These are phyloP conservation scores for Macrosoma leucophasiata DNA, from an alignment of 2,888 invertebrate genomes.

Conservation along the genomic window DNA sequence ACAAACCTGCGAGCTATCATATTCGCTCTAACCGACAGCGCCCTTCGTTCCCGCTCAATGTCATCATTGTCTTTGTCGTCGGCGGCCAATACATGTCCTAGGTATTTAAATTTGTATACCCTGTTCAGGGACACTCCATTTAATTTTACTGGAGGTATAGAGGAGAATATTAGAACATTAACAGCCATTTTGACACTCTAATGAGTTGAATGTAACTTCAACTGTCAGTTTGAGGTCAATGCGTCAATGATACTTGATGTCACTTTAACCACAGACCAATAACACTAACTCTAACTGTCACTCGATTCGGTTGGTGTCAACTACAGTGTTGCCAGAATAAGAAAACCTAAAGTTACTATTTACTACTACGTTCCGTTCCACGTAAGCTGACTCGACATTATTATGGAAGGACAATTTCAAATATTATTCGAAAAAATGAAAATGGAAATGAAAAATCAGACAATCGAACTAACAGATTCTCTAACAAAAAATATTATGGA, in stretches of 20 bases:
- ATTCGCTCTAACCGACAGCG: too few species aligned
- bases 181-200: neutral
- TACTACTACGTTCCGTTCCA: slow-evolving; percentile 3
- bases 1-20: too few species aligned
- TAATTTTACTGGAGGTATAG: too few species aligned
- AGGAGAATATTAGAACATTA: too few species aligned
- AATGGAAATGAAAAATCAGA: slow-evolving; percentile 15
- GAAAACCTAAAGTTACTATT: neutral
- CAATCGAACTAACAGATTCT: slow-evolving; percentile 11
- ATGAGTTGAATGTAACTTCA: neutral
- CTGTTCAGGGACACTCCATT: too few species aligned
- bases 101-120: too few species aligned
- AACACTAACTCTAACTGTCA: neutral
- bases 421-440: slow-evolving; percentile 16
- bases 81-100: too few species aligned
- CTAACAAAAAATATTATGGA: slow-evolving; percentile 14
- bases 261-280: neutral
- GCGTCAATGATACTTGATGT: too few species aligned
- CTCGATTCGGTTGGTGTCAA: neutral
- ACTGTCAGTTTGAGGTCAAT: too few species aligned
- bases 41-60: too few species aligned
- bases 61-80: too few species aligned
- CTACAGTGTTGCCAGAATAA: neutral
- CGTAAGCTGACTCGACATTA: slow-evolving; percentile 3
- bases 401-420: slow-evolving; percentile 16